Conservation (phyloP, 1,140 invertebrate genomes). For the Eurosta solidaginis region DNA sequence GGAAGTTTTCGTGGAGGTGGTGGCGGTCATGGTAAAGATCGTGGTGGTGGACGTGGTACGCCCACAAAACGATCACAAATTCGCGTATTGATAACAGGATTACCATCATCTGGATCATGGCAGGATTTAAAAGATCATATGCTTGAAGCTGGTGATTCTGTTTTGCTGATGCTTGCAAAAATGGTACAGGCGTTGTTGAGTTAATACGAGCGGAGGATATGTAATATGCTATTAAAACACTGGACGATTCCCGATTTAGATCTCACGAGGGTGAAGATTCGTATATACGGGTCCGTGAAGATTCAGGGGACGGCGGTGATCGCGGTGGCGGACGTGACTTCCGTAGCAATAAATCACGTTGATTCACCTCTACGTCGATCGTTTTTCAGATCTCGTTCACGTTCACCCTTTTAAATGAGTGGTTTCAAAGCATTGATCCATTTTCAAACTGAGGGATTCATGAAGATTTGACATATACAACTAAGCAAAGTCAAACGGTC, state of each 20-base stretch:
- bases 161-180: conserved; percentile 98
- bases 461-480: too few relatives aligned
- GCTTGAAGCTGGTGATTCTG: conserved; percentile 97
- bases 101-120: too few relatives aligned
- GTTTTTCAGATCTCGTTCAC: conserved; percentile 70
- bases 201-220: conserved; percentile 97
- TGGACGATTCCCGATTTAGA: conserved; percentile 96
- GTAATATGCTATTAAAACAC: conserved; percentile 98
- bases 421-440: neutral
- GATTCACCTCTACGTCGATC: conserved; percentile 83
- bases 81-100: conserved; percentile 88
- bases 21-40: too few relatives aligned
- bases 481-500: too few relatives aligned
- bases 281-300: conserved; percentile 94
- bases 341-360: conserved; percentile 60
- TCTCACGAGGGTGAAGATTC: conserved; percentile 98
- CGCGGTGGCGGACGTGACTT: conserved; percentile 59
- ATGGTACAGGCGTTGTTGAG: conserved; percentile 97
- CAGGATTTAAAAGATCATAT: too few relatives aligned
- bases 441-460: too few relatives aligned
- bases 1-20: conserved; percentile 62
- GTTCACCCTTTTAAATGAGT: conserved; percentile 63
- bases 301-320: conserved; percentile 72
- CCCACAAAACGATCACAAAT: conserved; percentile 90
- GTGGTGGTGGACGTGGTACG: too few relatives aligned